phyloP scores from a whole-genome alignment of 1,140 invertebrate species.

The Caenorhabditis briggsae region DNA sequence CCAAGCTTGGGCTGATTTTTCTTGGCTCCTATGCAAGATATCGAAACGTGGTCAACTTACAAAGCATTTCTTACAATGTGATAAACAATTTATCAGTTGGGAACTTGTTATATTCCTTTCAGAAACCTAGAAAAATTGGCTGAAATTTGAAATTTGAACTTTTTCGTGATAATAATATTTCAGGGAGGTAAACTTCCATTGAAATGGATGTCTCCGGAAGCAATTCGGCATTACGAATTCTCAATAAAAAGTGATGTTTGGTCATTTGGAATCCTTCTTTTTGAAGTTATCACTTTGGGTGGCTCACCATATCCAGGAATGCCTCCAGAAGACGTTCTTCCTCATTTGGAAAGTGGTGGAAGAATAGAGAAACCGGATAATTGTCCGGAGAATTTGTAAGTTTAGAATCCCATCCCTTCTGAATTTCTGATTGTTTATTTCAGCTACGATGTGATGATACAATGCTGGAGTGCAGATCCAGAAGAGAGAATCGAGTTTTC shows the following conservation, averaged over 20 bases:
- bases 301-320: conserved; percentile 79
- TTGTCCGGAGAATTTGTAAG: conserved; percentile 79
- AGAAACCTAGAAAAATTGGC: too few species aligned
- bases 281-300: conserved; percentile 80
- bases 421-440: conserved; percentile 61
- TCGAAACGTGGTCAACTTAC: too few species aligned
- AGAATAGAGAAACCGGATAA: conserved; percentile 79
- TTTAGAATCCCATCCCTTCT: conserved; percentile 9
- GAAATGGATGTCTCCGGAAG: conserved; percentile 78
- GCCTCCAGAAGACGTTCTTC: conserved; percentile 78
- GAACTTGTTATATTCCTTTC: too few species aligned
- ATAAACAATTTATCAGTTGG: too few species aligned
- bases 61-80: too few species aligned
- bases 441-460: conserved; percentile 74
- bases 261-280: conserved; percentile 80
- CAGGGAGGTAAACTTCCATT: conserved; percentile 65
- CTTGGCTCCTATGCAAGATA: too few species aligned
- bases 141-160: too few species aligned
- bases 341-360: conserved; percentile 77
- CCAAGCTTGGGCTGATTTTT: too few species aligned
- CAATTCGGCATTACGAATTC: conserved; percentile 79
- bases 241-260: conserved; percentile 80
- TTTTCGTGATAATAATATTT: neutral
- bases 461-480: conserved; percentile 73
- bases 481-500: conserved; percentile 70